Conservation (phyloP, 1,140 invertebrate species). For the Lordiphosa clarofinis region DNA sequence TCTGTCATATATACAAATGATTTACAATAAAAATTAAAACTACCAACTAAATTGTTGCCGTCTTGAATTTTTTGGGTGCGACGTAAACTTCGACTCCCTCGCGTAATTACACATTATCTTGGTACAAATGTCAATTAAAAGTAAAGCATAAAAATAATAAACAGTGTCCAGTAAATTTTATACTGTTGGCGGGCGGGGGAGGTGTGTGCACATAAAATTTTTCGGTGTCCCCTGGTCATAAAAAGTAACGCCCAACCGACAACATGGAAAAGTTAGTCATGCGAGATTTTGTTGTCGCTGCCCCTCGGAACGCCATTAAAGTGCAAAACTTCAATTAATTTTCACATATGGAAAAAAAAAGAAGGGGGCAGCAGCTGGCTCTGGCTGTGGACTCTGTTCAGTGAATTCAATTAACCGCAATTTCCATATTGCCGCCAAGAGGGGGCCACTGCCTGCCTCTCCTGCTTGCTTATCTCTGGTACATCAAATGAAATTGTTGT, state of each 20-base stretch:
- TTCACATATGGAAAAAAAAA: conserved; percentile 39
- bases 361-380: conserved; percentile 27
- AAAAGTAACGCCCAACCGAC: conserved; percentile 34
- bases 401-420: conserved; percentile 74
- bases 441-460: neutral
- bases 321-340: conserved; percentile 71
- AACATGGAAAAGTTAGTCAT: conserved; percentile 67
- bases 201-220: conserved; percentile 34
- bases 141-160: conserved; percentile 52
- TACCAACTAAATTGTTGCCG: too few species aligned
- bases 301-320: conserved; percentile 57
- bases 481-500: conserved; percentile 66
- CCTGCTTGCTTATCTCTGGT: conserved; percentile 29
- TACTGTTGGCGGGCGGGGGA: conserved; percentile 2
- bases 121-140: conserved; percentile 67
- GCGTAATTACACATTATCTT: too few species aligned
- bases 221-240: conserved; percentile 20
- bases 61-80: too few species aligned
- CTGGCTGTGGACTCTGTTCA: conserved; percentile 51
- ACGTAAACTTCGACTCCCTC: too few species aligned
- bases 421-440: conserved; percentile 49
- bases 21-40: too few species aligned
- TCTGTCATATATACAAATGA: too few species aligned
- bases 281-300: conserved; percentile 53
- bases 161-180: conserved; percentile 26